Base-by-base conservation (phyloP, 2,113 vertebrate genomes). In the Hydrochoerus hydrochaeris region DNA sequence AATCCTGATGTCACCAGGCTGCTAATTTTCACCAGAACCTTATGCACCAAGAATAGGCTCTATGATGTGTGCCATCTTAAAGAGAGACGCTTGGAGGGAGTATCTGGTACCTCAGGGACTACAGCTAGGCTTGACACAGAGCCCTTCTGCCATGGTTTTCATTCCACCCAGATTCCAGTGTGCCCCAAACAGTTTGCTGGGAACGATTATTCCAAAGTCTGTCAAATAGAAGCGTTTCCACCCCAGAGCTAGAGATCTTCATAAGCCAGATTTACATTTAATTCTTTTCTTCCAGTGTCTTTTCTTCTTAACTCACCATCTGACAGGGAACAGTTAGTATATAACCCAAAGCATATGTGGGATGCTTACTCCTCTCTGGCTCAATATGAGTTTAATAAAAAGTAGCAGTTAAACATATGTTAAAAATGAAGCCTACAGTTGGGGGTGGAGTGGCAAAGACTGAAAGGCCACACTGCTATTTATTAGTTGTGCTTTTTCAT, bases 301-400 rank as follows among this genome's bases (percentile, higher is more conserved):
- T 96, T 95, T 93, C 91, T 91, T 97, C 95, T 87, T 94, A 94
- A 97, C 87, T 96, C 87, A 91, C 92, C 97, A 95, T 96, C 96
- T 97, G 96, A 97, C 96, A 97, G 92, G 84, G 88, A 96, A 85
- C 57, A 93, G 81, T 97, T 83, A 96, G 88, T 95, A n/a, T 95
- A 91, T 97, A 98, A 97, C 95, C 88, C 90, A 92, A 97, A 98
- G 90, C 98, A 97, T 96, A 97, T 98, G 97, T 95, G 88, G 87
- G 35, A 57, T 73, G 95, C 67, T 95, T 97, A 78, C 90, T 97
- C 88, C 73, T 94, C 81, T 92, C 96, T 88, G 88, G 88, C 93
- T 96, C 96, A 98, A 97, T 97, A 96, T 88, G 97, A 96, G 93
- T 96, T 97, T 96, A 98, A 98, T 96, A 97, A 97, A 95, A 96